These are phyloP conservation scores for Oscheius sp. DNA, from an alignment of 2,888 invertebrate species.

Conservation along the genomic window DNA sequence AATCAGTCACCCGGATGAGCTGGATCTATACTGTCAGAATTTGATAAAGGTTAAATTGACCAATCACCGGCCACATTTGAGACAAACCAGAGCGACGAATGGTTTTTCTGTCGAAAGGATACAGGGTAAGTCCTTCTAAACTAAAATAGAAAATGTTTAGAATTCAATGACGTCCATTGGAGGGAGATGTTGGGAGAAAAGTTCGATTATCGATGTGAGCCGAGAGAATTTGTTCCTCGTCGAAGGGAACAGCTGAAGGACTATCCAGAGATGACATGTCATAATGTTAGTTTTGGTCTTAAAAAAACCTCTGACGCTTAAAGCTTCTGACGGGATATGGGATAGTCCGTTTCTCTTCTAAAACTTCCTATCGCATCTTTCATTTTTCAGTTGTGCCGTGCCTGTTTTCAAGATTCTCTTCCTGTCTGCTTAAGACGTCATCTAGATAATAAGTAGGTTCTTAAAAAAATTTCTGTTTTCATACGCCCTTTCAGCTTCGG, in stretches of 20 bases:
- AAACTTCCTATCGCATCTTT: too few relatives aligned
- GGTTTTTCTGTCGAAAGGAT: background rate
- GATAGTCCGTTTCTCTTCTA: too few relatives aligned
- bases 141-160: background rate
- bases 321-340: too few relatives aligned
- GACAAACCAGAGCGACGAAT: background rate
- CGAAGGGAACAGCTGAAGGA: background rate
- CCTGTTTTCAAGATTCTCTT: conserved; percentile 15
- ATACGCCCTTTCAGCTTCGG: conserved; percentile 1
- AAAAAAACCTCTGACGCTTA: too few relatives aligned
- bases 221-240: background rate
- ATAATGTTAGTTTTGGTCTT: conserved; percentile 8
- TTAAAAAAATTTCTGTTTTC: too few relatives aligned
- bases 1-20: background rate
- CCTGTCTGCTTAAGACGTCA: conserved; percentile 4
- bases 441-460: conserved; percentile 8
- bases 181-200: conserved; percentile 8
- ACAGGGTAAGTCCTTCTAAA: too few relatives aligned
- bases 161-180: conserved; percentile 11
- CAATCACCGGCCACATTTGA: background rate
- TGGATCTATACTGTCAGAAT: background rate
- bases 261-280: conserved; percentile 21
- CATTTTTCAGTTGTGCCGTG: conserved; percentile 25
- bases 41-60: background rate
- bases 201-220: background rate